Base-by-base conservation (phyloP, 2,888 invertebrate genomes). In the Lepidochrysops patricia region DNA sequence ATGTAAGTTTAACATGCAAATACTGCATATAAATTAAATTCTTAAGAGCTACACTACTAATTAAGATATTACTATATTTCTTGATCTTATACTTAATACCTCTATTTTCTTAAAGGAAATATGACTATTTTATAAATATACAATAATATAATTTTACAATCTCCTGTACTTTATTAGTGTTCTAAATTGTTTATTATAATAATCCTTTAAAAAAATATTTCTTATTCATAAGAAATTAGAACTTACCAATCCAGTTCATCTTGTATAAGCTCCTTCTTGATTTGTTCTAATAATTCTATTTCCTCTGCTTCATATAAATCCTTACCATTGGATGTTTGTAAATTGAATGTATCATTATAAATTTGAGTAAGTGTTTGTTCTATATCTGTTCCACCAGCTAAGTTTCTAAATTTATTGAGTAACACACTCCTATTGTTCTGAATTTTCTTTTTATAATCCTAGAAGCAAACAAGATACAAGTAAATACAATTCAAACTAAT, bases 241-340 rank as follows among this genome's bases (percentile, higher is more conserved):
- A 67, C 64, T 62, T 72, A 88, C 87, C 89, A 87, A 65, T 85
- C 72, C 27, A 85, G 66, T 72, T 89, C 88, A 68, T 87, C 86
- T 64, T 84, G 80, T 13, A 89, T 75, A 57, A 89, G 73, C 68
- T 89, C 86, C 66, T 76, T 75, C 72, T 79, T 79, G 50, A 89
- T 73, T 70, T 82, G 80, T 63, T 82, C 77, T 43, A 85, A 66
- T 4, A 82, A 60, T 62, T 79, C 70, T 60, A 70, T 66, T 72
- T 88, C 88, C 68, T 88, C 82, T 64, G 73, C 75, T 69, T 80
- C 76, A 57, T 72, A 61, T 13, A 62, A 15, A 15, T 57, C 13
- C 7, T 61, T 57, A 37, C 56, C 58, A 58, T 60, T 52, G 26
- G 62, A 62, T 43, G 61, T 60, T 61, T 73, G 65, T 62, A 74